phyloP scores from a whole-genome alignment of 2,113 vertebrate species.

The Pangasianodon hypophthalmus region DNA sequence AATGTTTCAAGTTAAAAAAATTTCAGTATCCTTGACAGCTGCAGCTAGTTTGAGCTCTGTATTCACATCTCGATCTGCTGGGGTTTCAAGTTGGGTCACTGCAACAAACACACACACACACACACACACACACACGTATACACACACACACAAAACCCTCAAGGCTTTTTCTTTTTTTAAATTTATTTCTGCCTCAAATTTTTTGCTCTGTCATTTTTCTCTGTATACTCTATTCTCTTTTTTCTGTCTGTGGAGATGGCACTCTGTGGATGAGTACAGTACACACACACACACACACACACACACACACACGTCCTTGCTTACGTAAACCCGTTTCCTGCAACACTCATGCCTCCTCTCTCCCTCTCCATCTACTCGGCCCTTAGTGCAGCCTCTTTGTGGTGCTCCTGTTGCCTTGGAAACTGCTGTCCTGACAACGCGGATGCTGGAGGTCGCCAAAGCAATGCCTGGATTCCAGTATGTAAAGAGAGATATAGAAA shows the following conservation, averaged over 20 bases:
- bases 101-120: neutral
- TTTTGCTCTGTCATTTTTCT: neutral
- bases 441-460: constrained; percentile 71
- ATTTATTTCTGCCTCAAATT: neutral
- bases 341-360: constrained; percentile 60
- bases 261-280: constrained; percentile 62
- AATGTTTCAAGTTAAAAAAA: neutral
- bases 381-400: constrained; percentile 71
- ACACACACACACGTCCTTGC: constrained; percentile 61
- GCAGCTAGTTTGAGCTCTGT: neutral
- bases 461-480: constrained; percentile 66
- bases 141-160: neutral
- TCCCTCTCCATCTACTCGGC: constrained; percentile 64
- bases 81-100: neutral
- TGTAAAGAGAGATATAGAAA: constrained; percentile 66
- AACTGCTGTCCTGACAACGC: constrained; percentile 76
- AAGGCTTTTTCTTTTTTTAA: neutral
- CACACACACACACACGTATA: neutral
- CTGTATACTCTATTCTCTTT: constrained; percentile 18
- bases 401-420: constrained; percentile 75
- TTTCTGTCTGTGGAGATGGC: constrained; percentile 61
- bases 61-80: neutral
- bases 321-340: constrained; percentile 66
- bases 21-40: neutral
- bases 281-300: constrained; percentile 50